Evolutionary conservation across 2,797 vertebrate species (phyloP), one percentile per base, ranked within the genome.

Genomic region (Cossypha heuglini): DNA sequence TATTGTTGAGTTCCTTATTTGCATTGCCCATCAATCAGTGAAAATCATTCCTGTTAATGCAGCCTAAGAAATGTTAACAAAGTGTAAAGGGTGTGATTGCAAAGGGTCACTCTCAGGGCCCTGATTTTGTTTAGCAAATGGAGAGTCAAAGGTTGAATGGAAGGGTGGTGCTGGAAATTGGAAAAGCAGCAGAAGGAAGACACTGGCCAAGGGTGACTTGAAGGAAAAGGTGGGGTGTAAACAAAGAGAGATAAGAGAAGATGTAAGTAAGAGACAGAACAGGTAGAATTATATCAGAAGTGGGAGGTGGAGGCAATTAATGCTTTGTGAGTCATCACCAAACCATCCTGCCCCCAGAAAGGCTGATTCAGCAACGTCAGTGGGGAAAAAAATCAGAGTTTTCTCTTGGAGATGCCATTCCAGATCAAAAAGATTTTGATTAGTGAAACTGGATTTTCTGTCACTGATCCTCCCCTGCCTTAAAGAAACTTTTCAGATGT

Each of bases 361-460:
- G 42, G 31, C 93, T 95, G 91, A 97, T 66, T 92, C 86, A 64
- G 94, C 89, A 92, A 43, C 54, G 54, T 25, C 5, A 5, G 22
- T 62, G 46, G 52, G 42, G 82, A 79, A 93, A 45, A 40, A 85
- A 83, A 42, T 35, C 51, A 5, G 42, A 7, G 45, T 61, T 90
- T 91, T 55, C 63, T 46, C 25, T 76, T 26, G 1, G 38, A 85
- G 64, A 59, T 91, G 89, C 54, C 45, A 28, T 52, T 89, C 58
- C 62, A 66, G 82, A 94, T 93, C 90, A 92, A 79, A 93, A 86
- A 66, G 25, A 20, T 43, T 93, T 90, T 1, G 5, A 66, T 88
- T 49, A 62, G 63, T 59, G 52, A 88, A 77, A 67, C 54, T 75
- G 49, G n/a, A 43, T 74, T 90, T 90, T 90, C 82, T 87, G 54